phyloP scores from a whole-genome alignment of 2,797 vertebrate species.

The Danio choprae region DNA sequence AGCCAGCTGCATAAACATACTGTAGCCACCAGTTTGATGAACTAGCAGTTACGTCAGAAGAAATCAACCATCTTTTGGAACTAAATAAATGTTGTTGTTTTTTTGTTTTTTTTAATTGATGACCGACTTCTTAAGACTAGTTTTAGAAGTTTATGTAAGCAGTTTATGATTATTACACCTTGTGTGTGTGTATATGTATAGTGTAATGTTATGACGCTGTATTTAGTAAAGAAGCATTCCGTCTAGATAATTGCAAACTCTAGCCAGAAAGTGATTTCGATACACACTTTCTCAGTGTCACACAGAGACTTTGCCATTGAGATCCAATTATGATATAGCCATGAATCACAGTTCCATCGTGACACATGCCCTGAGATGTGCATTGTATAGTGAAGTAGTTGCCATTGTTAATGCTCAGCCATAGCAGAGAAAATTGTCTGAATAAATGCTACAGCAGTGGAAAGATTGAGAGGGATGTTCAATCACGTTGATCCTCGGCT shows the following conservation, averaged over 20 bases:
- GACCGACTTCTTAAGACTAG: too few species aligned
- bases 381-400: neutral
- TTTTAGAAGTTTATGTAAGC: too few species aligned
- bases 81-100: too few species aligned
- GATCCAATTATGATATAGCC: constrained; percentile 3
- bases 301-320: too few species aligned
- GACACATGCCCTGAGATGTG: neutral
- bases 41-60: too few species aligned
- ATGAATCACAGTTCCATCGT: neutral
- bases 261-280: neutral
- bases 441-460: neutral
- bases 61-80: too few species aligned
- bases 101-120: too few species aligned
- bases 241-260: neutral
- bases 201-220: too few species aligned
- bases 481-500: constrained; percentile 15
- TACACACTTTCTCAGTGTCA: neutral
- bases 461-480: neutral
- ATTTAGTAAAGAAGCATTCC: neutral
- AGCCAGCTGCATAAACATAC: too few species aligned
- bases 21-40: too few species aligned
- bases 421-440: neutral
- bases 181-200: too few species aligned
- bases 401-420: neutral
- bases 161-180: too few species aligned